phyloP scores from a whole-genome alignment of 2,888 invertebrate species.

The Erannis defoliaria region DNA sequence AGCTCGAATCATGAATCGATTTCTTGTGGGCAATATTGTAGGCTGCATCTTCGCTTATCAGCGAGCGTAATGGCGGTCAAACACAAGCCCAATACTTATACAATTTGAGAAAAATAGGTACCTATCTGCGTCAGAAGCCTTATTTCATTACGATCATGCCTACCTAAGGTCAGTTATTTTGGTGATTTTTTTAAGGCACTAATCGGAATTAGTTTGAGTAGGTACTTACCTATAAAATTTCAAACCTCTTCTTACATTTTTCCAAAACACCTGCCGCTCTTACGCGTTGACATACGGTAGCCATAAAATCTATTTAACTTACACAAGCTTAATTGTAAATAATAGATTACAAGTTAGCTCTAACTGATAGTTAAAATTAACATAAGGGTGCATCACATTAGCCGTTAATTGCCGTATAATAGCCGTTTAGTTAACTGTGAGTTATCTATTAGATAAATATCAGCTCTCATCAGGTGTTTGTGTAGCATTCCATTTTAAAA shows the following conservation, averaged over 20 bases:
- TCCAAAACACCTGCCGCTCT: constrained; percentile 6
- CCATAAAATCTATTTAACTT: constrained; percentile 36
- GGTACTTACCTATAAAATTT: neutral
- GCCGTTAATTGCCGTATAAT: constrained; percentile 79
- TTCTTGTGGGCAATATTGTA: too few relatives aligned
- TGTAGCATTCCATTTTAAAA: constrained; percentile 24
- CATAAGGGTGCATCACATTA: constrained; percentile 81
- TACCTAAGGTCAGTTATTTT: too few relatives aligned
- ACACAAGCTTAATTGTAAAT: constrained; percentile 29
- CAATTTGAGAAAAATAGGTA: too few relatives aligned
- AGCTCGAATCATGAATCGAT: too few relatives aligned
- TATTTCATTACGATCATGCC: too few relatives aligned
- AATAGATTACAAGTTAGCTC: constrained; percentile 38
- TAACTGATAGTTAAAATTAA: constrained; percentile 60
- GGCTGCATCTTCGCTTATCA: too few relatives aligned
- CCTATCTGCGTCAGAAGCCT: too few relatives aligned
- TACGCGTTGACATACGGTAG: constrained; percentile 42
- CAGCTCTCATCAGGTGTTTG: constrained; percentile 48
- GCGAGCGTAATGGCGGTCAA: too few relatives aligned
- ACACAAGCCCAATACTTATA: too few relatives aligned
- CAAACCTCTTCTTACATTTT: neutral
- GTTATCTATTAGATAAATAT: constrained; percentile 50
- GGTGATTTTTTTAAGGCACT: too few relatives aligned
- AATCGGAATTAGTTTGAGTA: too few relatives aligned
- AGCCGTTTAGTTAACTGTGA: constrained; percentile 66